Percentiles rank a stretch among this genome's conserved stretches.
phyloP scores from a whole-genome alignment of 1,140 invertebrate species.

The Brachionus rubens region DNA sequence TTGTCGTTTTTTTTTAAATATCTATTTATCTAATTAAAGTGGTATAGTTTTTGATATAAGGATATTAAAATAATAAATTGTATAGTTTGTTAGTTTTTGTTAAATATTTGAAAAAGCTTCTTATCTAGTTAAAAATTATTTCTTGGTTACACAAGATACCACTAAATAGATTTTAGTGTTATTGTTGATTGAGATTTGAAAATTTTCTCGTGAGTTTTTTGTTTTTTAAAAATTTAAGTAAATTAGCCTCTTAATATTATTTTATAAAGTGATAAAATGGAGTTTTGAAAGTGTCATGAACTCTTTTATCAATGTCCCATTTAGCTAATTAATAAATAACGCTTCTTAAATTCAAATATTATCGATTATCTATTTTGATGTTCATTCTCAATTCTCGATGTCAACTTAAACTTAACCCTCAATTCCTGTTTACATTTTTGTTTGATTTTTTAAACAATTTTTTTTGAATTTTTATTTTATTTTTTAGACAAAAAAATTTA shows the following conservation, averaged over 20 bases:
- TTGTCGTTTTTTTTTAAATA: too few species aligned
- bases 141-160: slow-evolving; percentile 29
- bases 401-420: too few species aligned
- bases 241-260: slow-evolving; percentile 9
- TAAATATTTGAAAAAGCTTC: slow-evolving; percentile 29
- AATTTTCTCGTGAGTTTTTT: slow-evolving; percentile 5
- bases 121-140: neutral
- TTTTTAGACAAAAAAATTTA: too few species aligned
- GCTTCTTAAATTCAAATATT: too few species aligned
- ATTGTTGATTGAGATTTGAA: neutral
- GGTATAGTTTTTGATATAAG: slow-evolving; percentile 16
- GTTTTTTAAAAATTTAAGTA: neutral
- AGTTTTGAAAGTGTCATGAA: slow-evolving; percentile 6
- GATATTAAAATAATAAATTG: neutral
- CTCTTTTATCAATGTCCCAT: neutral
- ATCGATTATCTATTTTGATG: too few species aligned
- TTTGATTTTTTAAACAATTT: too few species aligned
- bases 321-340: too few species aligned
- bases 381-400: too few species aligned
- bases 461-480: too few species aligned
- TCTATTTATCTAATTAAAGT: too few species aligned
- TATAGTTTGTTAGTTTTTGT: neutral
- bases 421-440: too few species aligned
- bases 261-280: slow-evolving; percentile 13
- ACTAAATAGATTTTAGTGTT: neutral